Evolutionary conservation across 1,140 invertebrate species (phyloP), one percentile per base, ranked within the genome.

Genomic region (Lucilia sericata): DNA sequence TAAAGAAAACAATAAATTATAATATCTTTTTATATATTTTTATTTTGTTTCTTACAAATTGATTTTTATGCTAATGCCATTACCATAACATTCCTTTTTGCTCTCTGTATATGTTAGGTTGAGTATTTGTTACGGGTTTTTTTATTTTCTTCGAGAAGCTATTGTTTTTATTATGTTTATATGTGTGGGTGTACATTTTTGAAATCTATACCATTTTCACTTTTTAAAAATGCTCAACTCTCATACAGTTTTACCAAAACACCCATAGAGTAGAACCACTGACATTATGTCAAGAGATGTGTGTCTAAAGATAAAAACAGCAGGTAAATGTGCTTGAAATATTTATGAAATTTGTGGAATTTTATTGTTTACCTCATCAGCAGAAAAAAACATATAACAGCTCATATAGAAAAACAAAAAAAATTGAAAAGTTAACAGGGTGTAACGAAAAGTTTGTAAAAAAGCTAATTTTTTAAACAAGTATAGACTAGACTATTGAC

Each of bases 271-370:
- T 30, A 30, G 25, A 30, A 30, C 25, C 25, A 30, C 25, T 30
- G 25, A 42, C 42, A 42, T 42, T 8, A 42, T 42, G 42, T 42
- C 42, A 42, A 42, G 42, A 42, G 42, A 42, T 42, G 10, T 42
- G 42, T 42, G 42, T 42, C 42, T 42, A 55, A 55, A 55, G 17
- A 55, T 17, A 55, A 55, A 49, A 55, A 55, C 51, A 55, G 13
- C 51, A 55, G 51, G 51, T 55, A 55, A 55, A 55, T 55, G 51
- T 55, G 51, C 12, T 55, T 55, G 51, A 55, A 55, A 55, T 55
- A 55, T 55, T 55, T 55, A 55, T 55, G 51, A 55, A 55, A 55
- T 55, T 55, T 55, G 51, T 55, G 51, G 51, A 55, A 55, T 55
- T 55, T 55, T 55, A 55, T 55, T 55, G 51, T 55, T 55, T 55